Percentiles rank a stretch among this genome's conserved stretches.
Evolutionary conservation across 2,113 vertebrate genomes (phyloP).

Genomic region (Mungos mungo): DNA sequence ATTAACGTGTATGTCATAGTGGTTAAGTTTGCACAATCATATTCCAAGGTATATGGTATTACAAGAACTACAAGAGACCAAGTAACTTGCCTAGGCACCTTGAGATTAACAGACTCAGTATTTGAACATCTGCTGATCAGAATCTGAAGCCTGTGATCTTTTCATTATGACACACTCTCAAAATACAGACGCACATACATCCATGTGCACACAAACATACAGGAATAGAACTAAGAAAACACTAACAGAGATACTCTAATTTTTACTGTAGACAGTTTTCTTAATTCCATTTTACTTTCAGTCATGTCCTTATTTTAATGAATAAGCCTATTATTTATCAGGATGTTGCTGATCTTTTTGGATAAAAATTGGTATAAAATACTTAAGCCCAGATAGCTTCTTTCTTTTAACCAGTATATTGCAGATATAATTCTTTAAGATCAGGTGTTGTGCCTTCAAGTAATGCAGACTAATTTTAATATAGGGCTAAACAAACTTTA

Average conservation of each 20-base stretch:
- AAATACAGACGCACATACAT: neutral
- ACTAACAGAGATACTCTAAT: slow-evolving; percentile 30
- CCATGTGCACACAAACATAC: neutral
- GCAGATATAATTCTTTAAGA: slow-evolving; percentile 63
- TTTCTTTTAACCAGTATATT: slow-evolving; percentile 45
- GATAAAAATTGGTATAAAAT: slow-evolving; percentile 51
- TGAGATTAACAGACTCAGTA: neutral
- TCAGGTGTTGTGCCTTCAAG: slow-evolving; percentile 59
- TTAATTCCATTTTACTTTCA: slow-evolving; percentile 62
- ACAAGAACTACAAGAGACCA: neutral
- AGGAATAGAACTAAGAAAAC: neutral
- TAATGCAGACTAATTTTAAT: slow-evolving; percentile 73
- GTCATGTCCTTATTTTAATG: slow-evolving; percentile 59
- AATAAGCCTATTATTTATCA: slow-evolving; percentile 60
- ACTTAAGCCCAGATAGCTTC: slow-evolving; percentile 55
- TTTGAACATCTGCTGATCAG: neutral
- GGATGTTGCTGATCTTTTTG: slow-evolving; percentile 39
- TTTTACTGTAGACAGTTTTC: slow-evolving; percentile 51
- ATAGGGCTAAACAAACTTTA: slow-evolving; percentile 71
- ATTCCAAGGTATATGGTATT: neutral
- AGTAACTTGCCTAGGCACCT: neutral
- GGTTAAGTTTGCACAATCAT: neutral
- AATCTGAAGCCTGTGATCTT: neutral
- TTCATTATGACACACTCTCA: neutral
- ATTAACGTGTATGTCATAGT: neutral